Evolutionary conservation across 2,113 vertebrate genomes (phyloP).

Genomic region (Centropus unirufus): DNA sequence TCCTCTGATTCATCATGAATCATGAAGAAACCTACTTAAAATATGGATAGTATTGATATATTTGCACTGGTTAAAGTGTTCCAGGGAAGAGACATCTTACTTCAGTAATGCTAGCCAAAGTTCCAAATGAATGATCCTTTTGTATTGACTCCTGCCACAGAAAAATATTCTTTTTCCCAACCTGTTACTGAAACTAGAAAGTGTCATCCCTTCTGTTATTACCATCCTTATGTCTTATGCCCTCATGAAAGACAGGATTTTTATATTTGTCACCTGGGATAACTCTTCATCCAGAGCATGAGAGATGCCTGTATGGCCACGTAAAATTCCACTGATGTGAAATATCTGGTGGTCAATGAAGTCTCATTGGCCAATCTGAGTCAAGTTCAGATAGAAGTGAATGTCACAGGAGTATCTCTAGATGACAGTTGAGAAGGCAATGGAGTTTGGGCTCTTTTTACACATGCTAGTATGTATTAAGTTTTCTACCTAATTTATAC

Average conservation of each 20-base stretch:
- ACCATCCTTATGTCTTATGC: neutral
- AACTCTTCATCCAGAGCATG: neutral
- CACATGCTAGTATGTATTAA: neutral
- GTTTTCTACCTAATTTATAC: neutral
- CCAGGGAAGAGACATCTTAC: neutral
- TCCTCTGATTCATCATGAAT: conserved; percentile 2
- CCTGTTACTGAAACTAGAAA: neutral
- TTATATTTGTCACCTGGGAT: neutral
- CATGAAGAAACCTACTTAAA: neutral
- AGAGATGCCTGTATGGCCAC: neutral
- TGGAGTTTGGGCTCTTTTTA: neutral
- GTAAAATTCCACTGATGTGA: neutral
- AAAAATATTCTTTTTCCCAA: neutral
- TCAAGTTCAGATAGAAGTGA: neutral
- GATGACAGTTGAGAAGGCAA: neutral
- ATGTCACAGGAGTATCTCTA: accelerated
- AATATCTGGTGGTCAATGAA: neutral
- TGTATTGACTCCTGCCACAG: neutral
- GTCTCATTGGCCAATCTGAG: neutral
- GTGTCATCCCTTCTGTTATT: neutral
- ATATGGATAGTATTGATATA: neutral
- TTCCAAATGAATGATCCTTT: neutral
- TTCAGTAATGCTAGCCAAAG: neutral
- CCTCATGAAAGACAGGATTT: neutral
- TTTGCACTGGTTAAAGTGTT: neutral